Percentiles rank a stretch among this genome's conserved stretches.
Conservation (phyloP, 2,113 vertebrate genomes). For the Sorex fumeus region DNA sequence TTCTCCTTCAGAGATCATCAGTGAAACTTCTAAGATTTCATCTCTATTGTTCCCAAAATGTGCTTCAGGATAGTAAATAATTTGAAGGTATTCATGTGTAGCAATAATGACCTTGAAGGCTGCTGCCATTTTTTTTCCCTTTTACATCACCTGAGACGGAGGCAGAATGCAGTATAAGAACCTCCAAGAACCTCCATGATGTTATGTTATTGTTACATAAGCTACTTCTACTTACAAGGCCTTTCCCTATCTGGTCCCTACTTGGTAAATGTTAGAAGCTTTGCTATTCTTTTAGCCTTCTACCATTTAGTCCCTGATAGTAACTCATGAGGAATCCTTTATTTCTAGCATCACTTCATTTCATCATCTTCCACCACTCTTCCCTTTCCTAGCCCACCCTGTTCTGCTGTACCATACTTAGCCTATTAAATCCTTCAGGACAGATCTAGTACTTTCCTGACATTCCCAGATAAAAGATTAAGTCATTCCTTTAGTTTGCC, state of each 20-base stretch:
- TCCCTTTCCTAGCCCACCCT: not conserved
- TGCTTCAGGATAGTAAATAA: not conserved
- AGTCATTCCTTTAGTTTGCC: conserved; percentile 31
- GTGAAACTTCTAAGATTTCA: conserved; percentile 33
- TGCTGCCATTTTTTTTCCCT: not conserved
- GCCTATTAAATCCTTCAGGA: not conserved
- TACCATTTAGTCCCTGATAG: not conserved
- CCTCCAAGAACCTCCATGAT: not conserved
- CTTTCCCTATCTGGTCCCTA: not conserved
- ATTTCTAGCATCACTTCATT: not conserved
- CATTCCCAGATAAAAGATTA: not conserved
- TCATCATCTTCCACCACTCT: not conserved
- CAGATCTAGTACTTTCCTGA: not conserved
- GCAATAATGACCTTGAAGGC: conserved; percentile 29
- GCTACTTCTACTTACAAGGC: not conserved
- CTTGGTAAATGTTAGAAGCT: not conserved
- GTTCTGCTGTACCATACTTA: not conserved
- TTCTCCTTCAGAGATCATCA: conserved; percentile 14
- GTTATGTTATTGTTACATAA: not conserved
- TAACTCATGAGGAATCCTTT: conserved; percentile 22
- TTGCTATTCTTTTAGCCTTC: not conserved
- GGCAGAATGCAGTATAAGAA: not conserved
- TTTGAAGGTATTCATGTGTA: not conserved
- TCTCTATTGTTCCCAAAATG: conserved; percentile 1
- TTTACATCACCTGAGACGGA: not conserved